Evolutionary conservation across 2,113 vertebrate genomes (phyloP).

Genomic region (Oxyruncus cristatus): DNA sequence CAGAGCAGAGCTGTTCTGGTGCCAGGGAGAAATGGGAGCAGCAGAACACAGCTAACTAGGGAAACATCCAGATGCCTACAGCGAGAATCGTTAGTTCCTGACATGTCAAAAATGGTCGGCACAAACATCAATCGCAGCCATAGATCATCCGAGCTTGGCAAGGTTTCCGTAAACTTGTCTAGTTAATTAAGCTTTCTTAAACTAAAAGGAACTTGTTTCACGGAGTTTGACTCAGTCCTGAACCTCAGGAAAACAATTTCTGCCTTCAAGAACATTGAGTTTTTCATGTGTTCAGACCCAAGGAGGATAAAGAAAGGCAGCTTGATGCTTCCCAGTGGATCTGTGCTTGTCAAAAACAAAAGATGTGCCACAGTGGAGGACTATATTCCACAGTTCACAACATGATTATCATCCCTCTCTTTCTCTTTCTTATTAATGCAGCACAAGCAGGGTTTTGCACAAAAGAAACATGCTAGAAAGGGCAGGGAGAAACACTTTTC

Average conservation of each 20-base stretch:
- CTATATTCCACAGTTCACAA: neutral
- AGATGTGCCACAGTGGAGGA: neutral
- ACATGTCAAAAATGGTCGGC: neutral
- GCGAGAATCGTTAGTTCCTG: neutral
- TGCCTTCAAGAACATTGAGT: neutral
- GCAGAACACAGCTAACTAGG: neutral
- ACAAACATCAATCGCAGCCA: constrained; percentile 1
- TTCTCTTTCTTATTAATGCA: neutral
- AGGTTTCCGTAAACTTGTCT: neutral
- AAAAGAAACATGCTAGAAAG: rapidly evolving
- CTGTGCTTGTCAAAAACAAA: neutral
- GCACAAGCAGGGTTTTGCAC: neutral
- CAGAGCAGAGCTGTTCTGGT: neutral
- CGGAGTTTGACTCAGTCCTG: neutral
- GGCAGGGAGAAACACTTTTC: neutral
- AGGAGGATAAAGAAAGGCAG: neutral
- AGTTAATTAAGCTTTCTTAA: constrained; percentile 17
- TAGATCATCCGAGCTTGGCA: neutral
- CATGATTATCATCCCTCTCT: neutral
- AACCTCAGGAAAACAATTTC: neutral
- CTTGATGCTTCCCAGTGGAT: neutral
- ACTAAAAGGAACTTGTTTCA: neutral
- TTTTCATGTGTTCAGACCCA: neutral
- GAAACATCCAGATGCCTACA: constrained; percentile 21
- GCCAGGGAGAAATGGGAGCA: constrained; percentile 36